phyloP scores from a whole-genome alignment of 1,140 invertebrate species.

The Lepidurus couesii region DNA sequence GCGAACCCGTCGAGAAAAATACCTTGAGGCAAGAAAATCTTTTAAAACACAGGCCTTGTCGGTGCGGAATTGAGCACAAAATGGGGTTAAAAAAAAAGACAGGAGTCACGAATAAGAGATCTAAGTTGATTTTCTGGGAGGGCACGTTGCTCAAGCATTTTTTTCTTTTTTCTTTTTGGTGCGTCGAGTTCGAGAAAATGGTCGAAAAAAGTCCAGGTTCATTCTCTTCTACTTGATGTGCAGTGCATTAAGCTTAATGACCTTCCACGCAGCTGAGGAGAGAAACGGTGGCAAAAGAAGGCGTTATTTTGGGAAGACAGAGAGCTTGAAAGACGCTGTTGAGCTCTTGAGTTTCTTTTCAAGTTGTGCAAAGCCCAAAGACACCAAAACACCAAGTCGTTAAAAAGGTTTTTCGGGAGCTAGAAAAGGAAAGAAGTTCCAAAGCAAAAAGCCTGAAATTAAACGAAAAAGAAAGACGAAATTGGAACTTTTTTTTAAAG shows the following conservation, averaged over 20 bases:
- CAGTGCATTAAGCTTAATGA: conserved; percentile 19
- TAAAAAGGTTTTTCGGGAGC: background rate
- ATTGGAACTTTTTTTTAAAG: background rate
- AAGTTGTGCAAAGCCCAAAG: background rate
- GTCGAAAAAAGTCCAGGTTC: background rate
- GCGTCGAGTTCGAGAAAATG: background rate
- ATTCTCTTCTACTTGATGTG: background rate
- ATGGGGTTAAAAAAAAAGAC: too few species aligned
- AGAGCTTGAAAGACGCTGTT: background rate
- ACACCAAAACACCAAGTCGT: conserved; percentile 3
- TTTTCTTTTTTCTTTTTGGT: background rate
- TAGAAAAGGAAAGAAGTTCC: background rate
- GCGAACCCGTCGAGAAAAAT: too few species aligned
- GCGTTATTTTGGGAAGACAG: background rate
- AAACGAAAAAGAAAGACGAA: background rate
- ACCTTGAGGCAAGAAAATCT: too few species aligned
- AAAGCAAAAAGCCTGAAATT: background rate
- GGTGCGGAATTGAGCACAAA: too few species aligned
- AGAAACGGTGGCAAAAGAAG: conserved; percentile 15
- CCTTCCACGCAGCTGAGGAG: background rate
- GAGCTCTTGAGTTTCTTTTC: background rate
- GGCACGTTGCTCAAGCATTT: background rate
- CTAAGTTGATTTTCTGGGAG: too few species aligned
- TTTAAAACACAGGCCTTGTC: too few species aligned
- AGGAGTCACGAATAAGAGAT: too few species aligned